Evolutionary conservation across 2,888 invertebrate species (phyloP).

Genomic region (Resseliella maxima): DNA sequence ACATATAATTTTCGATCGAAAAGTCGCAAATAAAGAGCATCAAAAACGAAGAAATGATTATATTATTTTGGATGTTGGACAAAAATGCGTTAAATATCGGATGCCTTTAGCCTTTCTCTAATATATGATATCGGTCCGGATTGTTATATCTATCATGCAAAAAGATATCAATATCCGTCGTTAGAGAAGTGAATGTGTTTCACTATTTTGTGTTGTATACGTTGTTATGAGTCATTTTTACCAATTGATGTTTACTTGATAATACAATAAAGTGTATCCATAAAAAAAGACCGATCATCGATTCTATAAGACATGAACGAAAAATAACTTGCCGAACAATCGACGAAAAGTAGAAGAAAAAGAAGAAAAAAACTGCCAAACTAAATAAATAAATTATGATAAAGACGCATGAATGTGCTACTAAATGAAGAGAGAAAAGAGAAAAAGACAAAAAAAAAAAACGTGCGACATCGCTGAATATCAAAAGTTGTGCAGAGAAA

Average conservation of each 20-base stretch:
- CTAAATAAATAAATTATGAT: conserved; percentile 48
- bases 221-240: not conserved
- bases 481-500: conserved; percentile 6
- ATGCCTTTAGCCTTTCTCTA: not conserved
- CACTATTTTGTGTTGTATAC: not conserved
- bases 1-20: not conserved
- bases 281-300: not conserved
- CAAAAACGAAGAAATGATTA: conserved; percentile 15
- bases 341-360: not conserved
- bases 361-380: not conserved
- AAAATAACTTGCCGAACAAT: not conserved
- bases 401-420: conserved; percentile 45
- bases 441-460: not conserved
- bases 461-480: not conserved
- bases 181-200: not conserved
- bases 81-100: not conserved
- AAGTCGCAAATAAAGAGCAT: not conserved
- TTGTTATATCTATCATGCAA: not conserved
- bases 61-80: not conserved
- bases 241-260: conserved; percentile 4
- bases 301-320: not conserved
- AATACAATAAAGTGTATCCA: too few species aligned
- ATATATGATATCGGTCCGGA: not conserved
- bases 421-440: not conserved
- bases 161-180: conserved; percentile 24